Percentiles rank a stretch among this genome's conserved stretches.
Evolutionary conservation across 1,140 invertebrate species (phyloP).

Genomic region (Rhyzopertha dominica): DNA sequence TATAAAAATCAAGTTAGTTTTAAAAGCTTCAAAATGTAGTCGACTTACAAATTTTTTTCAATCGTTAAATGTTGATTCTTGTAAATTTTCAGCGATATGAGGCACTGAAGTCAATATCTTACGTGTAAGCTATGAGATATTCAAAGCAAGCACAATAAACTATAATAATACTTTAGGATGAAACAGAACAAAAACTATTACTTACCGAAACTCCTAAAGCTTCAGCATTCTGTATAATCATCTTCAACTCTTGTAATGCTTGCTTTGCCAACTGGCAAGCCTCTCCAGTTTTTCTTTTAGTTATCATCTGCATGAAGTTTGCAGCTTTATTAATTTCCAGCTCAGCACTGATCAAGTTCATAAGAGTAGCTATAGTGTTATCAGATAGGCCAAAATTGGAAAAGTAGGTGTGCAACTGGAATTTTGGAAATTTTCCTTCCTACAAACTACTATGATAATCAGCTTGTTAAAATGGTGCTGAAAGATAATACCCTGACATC

Average conservation of each 20-base stretch:
- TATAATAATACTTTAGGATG: not conserved
- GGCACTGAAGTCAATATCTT: too few relatives aligned
- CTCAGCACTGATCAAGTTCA: slow-evolving; percentile 69
- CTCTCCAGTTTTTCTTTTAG: slow-evolving; percentile 59
- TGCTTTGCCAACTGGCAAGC: slow-evolving; percentile 60
- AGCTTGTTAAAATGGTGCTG: too few relatives aligned
- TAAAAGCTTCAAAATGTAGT: too few relatives aligned
- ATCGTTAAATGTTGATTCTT: too few relatives aligned
- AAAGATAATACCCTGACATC: slow-evolving; percentile 26
- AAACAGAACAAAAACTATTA: slow-evolving; percentile 7
- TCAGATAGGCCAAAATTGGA: slow-evolving; percentile 64
- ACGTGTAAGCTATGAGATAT: too few relatives aligned
- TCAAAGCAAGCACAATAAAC: too few relatives aligned
- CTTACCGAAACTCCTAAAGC: slow-evolving; percentile 69
- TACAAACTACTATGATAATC: too few relatives aligned
- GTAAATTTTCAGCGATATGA: too few relatives aligned
- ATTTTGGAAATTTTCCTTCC: slow-evolving; percentile 60
- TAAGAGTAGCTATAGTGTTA: slow-evolving; percentile 61
- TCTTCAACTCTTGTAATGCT: slow-evolving; percentile 68
- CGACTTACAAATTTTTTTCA: too few relatives aligned
- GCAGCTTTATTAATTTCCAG: slow-evolving; percentile 60
- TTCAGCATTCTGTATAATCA: slow-evolving; percentile 61
- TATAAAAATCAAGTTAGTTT: too few relatives aligned
- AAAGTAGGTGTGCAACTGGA: slow-evolving; percentile 67
- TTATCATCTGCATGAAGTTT: slow-evolving; percentile 56